phyloP scores from a whole-genome alignment of 2,113 vertebrate species.

The Capra hircus region DNA sequence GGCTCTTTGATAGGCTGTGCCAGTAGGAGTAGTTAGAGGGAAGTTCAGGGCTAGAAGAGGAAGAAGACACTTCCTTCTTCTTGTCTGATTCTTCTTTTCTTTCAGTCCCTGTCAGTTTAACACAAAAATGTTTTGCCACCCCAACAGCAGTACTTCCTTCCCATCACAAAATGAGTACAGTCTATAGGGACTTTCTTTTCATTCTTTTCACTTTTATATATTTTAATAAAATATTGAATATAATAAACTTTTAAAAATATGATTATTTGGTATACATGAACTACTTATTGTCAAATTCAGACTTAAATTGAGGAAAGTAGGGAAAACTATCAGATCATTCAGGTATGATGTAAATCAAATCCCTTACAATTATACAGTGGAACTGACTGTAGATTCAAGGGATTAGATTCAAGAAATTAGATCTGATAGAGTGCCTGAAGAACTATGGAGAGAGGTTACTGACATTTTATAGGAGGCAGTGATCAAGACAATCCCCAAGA shows the following conservation, averaged over 20 bases:
- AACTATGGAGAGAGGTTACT: neutral
- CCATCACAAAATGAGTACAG: neutral
- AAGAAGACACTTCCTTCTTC: neutral
- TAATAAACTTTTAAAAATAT: neutral
- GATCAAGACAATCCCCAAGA: neutral
- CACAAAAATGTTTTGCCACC: neutral
- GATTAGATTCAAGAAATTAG: neutral
- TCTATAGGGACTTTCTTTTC: neutral
- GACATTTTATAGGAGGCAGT: neutral
- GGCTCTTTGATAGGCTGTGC: neutral
- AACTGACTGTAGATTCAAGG: neutral
- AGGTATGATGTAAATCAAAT: neutral
- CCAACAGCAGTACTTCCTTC: neutral
- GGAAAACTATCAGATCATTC: neutral
- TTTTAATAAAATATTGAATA: neutral
- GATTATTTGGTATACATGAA: neutral
- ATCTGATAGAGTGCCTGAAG: neutral
- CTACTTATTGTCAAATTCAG: neutral
- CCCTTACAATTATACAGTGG: neutral
- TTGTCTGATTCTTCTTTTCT: neutral
- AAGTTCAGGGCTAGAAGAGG: neutral
- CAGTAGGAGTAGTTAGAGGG: neutral
- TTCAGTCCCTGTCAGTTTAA: neutral
- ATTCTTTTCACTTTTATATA: neutral
- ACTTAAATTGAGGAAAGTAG: neutral